phyloP scores from a whole-genome alignment of 2,888 invertebrate species.

The Noctua fimbriata region DNA sequence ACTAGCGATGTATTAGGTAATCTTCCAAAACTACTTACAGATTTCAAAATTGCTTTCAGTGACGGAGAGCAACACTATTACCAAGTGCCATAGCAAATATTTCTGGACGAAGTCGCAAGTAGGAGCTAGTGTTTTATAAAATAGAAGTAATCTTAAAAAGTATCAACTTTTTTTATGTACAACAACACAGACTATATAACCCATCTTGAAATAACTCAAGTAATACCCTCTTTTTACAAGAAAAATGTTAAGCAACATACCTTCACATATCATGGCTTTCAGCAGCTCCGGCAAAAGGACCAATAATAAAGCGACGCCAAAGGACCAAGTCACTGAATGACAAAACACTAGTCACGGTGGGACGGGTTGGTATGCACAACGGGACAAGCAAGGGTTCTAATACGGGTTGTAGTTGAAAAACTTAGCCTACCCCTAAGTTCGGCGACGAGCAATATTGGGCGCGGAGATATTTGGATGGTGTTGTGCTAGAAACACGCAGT shows the following conservation, averaged over 20 bases:
- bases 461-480: slow-evolving; percentile 43
- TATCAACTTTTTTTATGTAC: no score
- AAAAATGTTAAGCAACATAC: slow-evolving; percentile 10
- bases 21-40: neutral
- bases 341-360: slow-evolving; percentile 41
- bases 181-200: neutral
- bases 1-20: neutral
- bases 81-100: neutral
- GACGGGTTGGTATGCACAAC: slow-evolving; percentile 41
- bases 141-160: no score
- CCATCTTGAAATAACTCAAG: neutral
- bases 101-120: no score
- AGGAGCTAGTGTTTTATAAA: no score
- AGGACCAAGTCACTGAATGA: slow-evolving; percentile 48
- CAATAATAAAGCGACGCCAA: slow-evolving; percentile 14
- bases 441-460: slow-evolving; percentile 50
- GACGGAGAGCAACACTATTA: neutral
- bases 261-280: neutral
- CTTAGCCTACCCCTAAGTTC: slow-evolving; percentile 38
- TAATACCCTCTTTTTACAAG: neutral
- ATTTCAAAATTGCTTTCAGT: neutral
- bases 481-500: neutral
- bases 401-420: slow-evolving; percentile 53
- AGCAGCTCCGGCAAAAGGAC: neutral
- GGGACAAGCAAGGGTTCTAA: slow-evolving; percentile 45